A percentile compares a stretch with the other conserved stretches of the same genome.
phyloP scores from a whole-genome alignment of 2,797 vertebrate genomes.

The Euthynnus affinis region DNA sequence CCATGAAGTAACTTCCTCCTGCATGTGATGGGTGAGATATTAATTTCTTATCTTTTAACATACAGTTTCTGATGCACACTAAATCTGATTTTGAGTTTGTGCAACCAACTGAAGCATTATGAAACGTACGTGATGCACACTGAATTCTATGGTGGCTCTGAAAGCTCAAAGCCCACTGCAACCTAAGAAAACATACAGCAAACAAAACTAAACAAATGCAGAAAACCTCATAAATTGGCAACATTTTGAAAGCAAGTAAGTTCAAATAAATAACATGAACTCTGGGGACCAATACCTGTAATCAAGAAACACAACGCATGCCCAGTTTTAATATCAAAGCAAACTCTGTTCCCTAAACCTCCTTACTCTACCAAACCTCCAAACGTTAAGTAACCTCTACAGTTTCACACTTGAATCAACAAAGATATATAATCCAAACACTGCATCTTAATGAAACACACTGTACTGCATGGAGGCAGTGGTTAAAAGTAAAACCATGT shows the following conservation, averaged over 20 bases:
- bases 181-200: background rate
- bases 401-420: conserved; percentile 23
- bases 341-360: background rate
- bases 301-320: too few relatives aligned
- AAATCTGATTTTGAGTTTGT: conserved; percentile 49
- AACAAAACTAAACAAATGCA: background rate
- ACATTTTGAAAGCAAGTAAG: too few relatives aligned
- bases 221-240: too few relatives aligned
- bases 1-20: conserved; percentile 29
- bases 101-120: conserved; percentile 22
- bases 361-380: background rate
- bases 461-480: conserved; percentile 8
- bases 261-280: too few relatives aligned
- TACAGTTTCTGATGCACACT: conserved; percentile 37
- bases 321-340: too few relatives aligned
- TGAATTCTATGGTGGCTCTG: background rate
- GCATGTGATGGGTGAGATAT: conserved; percentile 51
- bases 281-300: too few relatives aligned
- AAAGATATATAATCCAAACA: conserved; percentile 10
- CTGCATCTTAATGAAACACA: conserved; percentile 37
- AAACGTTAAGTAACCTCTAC: conserved; percentile 10
- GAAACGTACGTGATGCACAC: conserved; percentile 4
- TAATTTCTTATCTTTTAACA: conserved; percentile 49
- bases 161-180: too few relatives aligned
- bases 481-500: conserved; percentile 45